Evolutionary conservation across 2,113 vertebrate genomes (phyloP).

Genomic region (Chloroceryle aenea): DNA sequence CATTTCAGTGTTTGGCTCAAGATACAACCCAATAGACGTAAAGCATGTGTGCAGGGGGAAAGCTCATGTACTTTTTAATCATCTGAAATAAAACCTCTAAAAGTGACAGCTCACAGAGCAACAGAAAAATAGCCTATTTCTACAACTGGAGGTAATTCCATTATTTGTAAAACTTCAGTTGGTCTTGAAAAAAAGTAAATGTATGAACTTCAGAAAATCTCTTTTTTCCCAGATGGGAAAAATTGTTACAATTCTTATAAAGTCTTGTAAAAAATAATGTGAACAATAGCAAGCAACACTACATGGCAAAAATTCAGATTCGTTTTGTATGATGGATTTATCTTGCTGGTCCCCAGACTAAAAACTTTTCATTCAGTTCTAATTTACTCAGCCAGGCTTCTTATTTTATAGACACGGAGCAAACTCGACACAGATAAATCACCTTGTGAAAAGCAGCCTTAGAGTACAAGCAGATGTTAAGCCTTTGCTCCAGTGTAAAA

Average conservation of each 20-base stretch:
- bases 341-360: background rate
- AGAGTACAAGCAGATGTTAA: background rate
- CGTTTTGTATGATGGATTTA: constrained; percentile 9
- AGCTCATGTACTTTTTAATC: background rate
- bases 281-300: background rate
- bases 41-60: background rate
- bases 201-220: background rate
- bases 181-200: background rate
- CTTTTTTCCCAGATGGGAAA: background rate
- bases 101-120: background rate
- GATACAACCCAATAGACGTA: background rate
- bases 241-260: background rate
- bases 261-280: background rate
- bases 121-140: background rate
- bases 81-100: background rate
- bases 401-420: background rate
- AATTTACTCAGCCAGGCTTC: background rate
- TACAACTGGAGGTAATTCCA: background rate
- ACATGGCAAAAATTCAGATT: background rate
- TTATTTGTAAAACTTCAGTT: background rate
- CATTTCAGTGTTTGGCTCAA: background rate
- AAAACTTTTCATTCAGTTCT: constrained; percentile 7
- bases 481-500: background rate
- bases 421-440: constrained; percentile 1
- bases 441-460: background rate